Base-by-base conservation (phyloP, 2,113 vertebrate genomes). In the Nanorana parkeri region DNA sequence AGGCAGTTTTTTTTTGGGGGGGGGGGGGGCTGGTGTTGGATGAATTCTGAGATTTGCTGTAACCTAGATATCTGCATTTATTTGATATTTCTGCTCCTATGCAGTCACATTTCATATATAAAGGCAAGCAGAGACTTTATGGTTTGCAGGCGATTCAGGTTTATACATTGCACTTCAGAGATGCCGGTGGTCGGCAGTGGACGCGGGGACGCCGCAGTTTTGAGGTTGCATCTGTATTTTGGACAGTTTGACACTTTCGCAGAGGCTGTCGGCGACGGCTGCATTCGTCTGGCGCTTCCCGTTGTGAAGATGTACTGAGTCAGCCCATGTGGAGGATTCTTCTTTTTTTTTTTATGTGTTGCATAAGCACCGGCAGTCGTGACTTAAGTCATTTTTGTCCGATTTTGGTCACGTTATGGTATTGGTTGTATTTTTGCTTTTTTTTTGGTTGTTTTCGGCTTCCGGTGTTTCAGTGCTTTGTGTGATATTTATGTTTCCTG, bases 341-440 rank as follows among this genome's bases (percentile, higher is more conserved):
- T n/a, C n/a, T n/a, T n/a, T 41, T 13, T 61, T 16, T 73, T 58
- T 17, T 23, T 75, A 20, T 75, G 29, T 5, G 10, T 61, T 60
- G 55, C 72, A 61, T 61, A 75, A 61, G 72, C 20, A 8, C 47
- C n/a, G 28, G 64, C 20, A 24, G 47, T 54, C 24, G 68, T 52
- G 68, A 19, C 68, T 24, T n/a, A n/a, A n/a, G n/a, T n/a, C n/a
- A n/a, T n/a, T n/a, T n/a, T n/a, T n/a, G n/a, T n/a, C n/a, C n/a
- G n/a, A n/a, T n/a, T n/a, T n/a, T n/a, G n/a, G n/a, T n/a, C n/a
- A n/a, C n/a, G n/a, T n/a, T n/a, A n/a, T n/a, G n/a, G n/a, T n/a
- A n/a, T n/a, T n/a, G n/a, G n/a, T n/a, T n/a, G n/a, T n/a, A n/a
- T n/a, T n/a, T n/a, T n/a, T n/a, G n/a, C n/a, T n/a, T n/a, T n/a